Evolutionary conservation across 2,888 invertebrate genomes (phyloP).

Genomic region (Agrilus biguttatus): DNA sequence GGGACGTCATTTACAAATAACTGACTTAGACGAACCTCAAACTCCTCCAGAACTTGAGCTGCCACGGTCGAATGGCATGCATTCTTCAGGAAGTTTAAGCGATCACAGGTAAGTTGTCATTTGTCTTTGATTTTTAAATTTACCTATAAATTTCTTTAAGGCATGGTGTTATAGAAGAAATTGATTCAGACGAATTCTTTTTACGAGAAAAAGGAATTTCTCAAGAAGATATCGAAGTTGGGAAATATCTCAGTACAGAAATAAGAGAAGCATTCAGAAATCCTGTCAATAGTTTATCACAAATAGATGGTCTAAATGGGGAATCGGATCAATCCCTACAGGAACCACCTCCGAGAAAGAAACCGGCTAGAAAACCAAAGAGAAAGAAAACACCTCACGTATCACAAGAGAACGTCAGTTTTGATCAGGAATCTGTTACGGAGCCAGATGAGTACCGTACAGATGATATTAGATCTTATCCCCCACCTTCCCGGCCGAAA

Average conservation of each 20-base stretch:
- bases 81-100: constrained; percentile 45
- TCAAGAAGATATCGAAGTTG: constrained; percentile 66
- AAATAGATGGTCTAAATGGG: constrained; percentile 31
- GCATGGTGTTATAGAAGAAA: constrained; percentile 65
- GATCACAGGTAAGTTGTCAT: constrained; percentile 18
- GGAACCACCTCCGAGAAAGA: constrained; percentile 40
- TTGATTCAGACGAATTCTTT: constrained; percentile 78
- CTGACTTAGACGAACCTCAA: constrained; percentile 13
- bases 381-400: constrained; percentile 30
- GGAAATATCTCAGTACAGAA: constrained; percentile 62
- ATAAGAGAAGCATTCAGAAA: constrained; percentile 64
- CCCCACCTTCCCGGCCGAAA: constrained; percentile 38
- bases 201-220: constrained; percentile 69
- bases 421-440: constrained; percentile 21
- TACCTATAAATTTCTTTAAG: constrained; percentile 12
- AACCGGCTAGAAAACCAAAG: constrained; percentile 28
- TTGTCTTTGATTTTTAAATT: too few species aligned
- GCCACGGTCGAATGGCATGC: constrained; percentile 32
- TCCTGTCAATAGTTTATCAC: constrained; percentile 49
- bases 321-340: constrained; percentile 20
- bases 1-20: constrained; percentile 11
- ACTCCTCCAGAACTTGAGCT: constrained; percentile 27
- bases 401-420: constrained; percentile 24
- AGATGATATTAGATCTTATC: constrained; percentile 33
- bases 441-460: constrained; percentile 16